Conservation (phyloP, 2,113 vertebrate genomes). For the Motacilla tschutschensis region DNA sequence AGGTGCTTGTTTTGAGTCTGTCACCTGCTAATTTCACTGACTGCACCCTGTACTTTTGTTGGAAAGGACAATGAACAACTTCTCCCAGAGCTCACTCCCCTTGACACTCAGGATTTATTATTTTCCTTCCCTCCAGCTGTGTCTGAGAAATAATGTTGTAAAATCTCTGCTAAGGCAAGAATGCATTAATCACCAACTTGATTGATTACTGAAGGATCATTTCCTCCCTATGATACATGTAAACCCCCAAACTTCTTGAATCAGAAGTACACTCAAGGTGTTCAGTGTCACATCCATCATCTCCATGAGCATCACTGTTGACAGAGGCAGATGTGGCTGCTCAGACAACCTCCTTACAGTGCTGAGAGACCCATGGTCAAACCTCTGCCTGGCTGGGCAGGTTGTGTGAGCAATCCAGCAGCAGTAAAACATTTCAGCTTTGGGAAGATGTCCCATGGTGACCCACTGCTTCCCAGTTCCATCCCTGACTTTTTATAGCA, state of each 20-base stretch:
- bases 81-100: not conserved
- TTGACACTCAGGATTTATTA: slow-evolving; percentile 42
- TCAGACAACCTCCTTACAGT: not conserved
- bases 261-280: slow-evolving; percentile 38
- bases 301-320: not conserved
- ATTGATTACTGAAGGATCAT: slow-evolving; percentile 55
- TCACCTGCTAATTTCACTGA: not conserved
- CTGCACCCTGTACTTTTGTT: not conserved
- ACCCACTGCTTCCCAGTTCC: not conserved
- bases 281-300: slow-evolving; percentile 46
- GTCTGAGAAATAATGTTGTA: slow-evolving; percentile 37
- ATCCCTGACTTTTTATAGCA: not conserved
- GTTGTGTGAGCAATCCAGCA: not conserved
- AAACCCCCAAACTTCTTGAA: slow-evolving; percentile 52
- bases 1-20: not conserved
- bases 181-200: slow-evolving; percentile 49
- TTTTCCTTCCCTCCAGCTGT: slow-evolving; percentile 47
- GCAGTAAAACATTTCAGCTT: not conserved
- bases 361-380: not conserved
- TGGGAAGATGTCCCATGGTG: not conserved
- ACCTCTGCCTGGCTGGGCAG: not conserved
- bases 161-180: slow-evolving; percentile 43
- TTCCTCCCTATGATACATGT: slow-evolving; percentile 42
- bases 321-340: slow-evolving; percentile 1
- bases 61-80: slow-evolving; percentile 12